phyloP scores from a whole-genome alignment of 1,140 invertebrate genomes.

The Drosophila subobscura region DNA sequence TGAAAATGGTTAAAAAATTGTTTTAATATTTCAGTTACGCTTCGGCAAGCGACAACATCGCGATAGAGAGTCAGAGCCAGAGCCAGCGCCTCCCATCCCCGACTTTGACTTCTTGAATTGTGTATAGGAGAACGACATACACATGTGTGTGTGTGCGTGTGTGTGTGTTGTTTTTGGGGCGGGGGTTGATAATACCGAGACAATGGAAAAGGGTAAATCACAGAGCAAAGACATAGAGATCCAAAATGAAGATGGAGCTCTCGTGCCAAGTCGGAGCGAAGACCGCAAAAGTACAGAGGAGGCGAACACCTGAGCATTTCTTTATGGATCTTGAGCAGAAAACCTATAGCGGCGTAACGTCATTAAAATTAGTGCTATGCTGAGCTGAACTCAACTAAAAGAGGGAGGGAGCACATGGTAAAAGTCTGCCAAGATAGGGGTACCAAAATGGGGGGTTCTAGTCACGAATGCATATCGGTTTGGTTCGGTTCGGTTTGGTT shows the following conservation, averaged over 20 bases:
- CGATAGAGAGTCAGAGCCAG: constrained; percentile 48
- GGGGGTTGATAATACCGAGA: constrained; percentile 29
- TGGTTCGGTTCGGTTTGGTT: constrained; percentile 27
- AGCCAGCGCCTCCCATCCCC: constrained; percentile 34
- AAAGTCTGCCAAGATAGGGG: constrained; percentile 19
- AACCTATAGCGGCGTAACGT: constrained; percentile 80
- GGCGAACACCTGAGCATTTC: constrained; percentile 78
- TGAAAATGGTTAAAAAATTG: constrained; percentile 53
- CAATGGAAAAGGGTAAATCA: constrained; percentile 73
- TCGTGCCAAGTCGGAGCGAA: constrained; percentile 74
- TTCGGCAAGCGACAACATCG: constrained; percentile 75
- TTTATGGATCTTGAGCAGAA: constrained; percentile 82
- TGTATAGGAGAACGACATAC: constrained; percentile 18
- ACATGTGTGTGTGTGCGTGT: constrained; percentile 2
- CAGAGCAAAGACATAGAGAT: constrained; percentile 30
- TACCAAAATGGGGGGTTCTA: constrained; percentile 28
- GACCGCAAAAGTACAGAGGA: constrained; percentile 58
- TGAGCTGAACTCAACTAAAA: constrained; percentile 57
- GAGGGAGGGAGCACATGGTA: constrained; percentile 15
- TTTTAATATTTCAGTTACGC: constrained; percentile 83
- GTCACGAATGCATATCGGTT: constrained; percentile 46
- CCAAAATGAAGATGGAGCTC: constrained; percentile 42
- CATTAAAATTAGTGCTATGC: constrained; percentile 78
- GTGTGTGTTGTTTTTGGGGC: background rate
- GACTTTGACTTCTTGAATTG: constrained; percentile 67